Base-by-base conservation (phyloP, 1,140 invertebrate genomes). In the Phocides pigmalion region DNA sequence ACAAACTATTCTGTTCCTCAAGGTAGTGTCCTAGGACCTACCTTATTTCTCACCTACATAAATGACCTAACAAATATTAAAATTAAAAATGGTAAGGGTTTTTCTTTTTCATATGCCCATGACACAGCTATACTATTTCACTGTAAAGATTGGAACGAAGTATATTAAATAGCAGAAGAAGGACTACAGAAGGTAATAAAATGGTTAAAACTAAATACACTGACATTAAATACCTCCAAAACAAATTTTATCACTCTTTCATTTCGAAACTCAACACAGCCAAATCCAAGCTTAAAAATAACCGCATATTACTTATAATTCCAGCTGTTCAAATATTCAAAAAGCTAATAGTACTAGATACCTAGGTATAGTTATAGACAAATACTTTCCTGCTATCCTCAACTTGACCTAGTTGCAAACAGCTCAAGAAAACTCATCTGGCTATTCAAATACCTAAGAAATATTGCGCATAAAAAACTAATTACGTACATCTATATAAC, bases 291-390 rank as follows among this genome's bases (percentile, higher is more conserved):
- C 16, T n/a, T 22, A 49, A 62, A 9, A 8, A 17, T 62, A 19
- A 62, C 32, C 20, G 14, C 35, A 11, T 2, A 12, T 5, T 2
- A 35, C 25, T 15, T 56, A 16, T 19, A 20, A 50, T 8, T 66
- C 58, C 35, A 16, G 2, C 0, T 70, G 68, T 15, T 35, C 32
- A 2, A 42, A 6, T n/a, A 62, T 66, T 35, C n/a, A 3, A 4
- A 56, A 63, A 66, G 46, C 62, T 8, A 22, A n/a, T 3, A 20
- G 28, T 4, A 65, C 39, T 2, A 62, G 58, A 50, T 70, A 70
- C 39, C 35, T 65, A 37, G 67, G 58, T 17, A 44, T 59, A 16
- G 8, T 47, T 3, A 16, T 47, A 22, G 41, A 44, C 9, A 22
- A 32, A 35, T 32, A 25, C 17, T 28, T 59, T 5, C 19, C 16